These are phyloP conservation scores for Corynorhinus townsendii DNA, from an alignment of 2,113 vertebrate genomes.

Conservation along the genomic window DNA sequence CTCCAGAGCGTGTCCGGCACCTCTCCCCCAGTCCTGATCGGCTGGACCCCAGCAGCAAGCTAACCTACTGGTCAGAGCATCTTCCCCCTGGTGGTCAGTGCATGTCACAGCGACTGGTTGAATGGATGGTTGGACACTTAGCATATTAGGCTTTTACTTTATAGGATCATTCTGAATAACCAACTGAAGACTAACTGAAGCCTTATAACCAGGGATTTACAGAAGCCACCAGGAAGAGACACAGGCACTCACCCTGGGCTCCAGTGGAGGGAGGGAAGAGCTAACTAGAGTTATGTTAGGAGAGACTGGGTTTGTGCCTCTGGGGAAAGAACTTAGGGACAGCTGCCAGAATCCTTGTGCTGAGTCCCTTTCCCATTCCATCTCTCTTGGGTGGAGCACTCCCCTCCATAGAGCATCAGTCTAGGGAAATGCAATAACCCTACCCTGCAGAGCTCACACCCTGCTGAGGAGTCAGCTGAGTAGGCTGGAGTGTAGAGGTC, in stretches of 20 bases:
- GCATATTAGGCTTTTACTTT: too few relatives aligned
- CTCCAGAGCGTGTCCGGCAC: too few relatives aligned
- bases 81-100: too few relatives aligned
- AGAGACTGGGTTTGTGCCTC: not conserved
- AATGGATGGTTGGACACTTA: too few relatives aligned
- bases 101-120: too few relatives aligned
- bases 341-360: not conserved
- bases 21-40: rapidly evolving
- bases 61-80: too few relatives aligned
- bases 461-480: not conserved
- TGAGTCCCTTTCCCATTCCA: not conserved
- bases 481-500: not conserved
- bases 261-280: not conserved
- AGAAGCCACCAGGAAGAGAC: not conserved
- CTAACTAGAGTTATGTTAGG: not conserved
- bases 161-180: not conserved
- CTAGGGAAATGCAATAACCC: not conserved
- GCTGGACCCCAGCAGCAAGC: too few relatives aligned
- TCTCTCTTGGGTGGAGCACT: not conserved
- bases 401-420: not conserved
- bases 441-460: not conserved
- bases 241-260: not conserved
- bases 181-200: not conserved
- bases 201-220: not conserved
- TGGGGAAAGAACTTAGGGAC: not conserved